These are phyloP conservation scores for Rhipidura dahli DNA, from an alignment of 2,113 vertebrate genomes.

Conservation along the genomic window DNA sequence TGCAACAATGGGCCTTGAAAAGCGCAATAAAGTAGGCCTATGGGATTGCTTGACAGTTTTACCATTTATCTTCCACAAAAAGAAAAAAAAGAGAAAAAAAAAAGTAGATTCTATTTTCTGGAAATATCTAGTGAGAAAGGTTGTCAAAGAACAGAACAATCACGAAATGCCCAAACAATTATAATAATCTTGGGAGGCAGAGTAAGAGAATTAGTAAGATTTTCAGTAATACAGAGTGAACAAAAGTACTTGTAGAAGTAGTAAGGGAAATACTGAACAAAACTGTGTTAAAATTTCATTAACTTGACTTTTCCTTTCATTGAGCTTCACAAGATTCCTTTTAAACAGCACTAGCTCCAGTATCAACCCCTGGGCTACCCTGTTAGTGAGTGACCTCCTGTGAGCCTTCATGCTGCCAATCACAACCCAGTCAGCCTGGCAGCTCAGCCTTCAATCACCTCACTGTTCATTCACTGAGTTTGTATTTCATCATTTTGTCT, in stretches of 20 bases:
- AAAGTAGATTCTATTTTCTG: neutral
- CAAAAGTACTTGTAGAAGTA: neutral
- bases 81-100: neutral
- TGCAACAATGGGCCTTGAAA: neutral
- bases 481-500: neutral
- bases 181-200: neutral
- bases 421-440: neutral
- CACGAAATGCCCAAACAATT: neutral
- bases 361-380: fast-evolving
- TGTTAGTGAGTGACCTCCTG: neutral
- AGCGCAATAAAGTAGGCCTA: neutral
- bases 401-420: neutral
- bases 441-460: neutral
- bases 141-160: neutral
- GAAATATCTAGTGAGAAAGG: neutral
- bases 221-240: neutral
- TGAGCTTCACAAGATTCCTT: neutral
- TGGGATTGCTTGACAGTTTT: neutral
- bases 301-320: neutral
- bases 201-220: neutral
- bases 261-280: neutral
- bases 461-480: neutral
- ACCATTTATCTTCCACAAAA: neutral
- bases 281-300: neutral
- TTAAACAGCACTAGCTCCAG: neutral